Conservation (phyloP, 2,113 vertebrate genomes). For the Dolichotis patagonum region DNA sequence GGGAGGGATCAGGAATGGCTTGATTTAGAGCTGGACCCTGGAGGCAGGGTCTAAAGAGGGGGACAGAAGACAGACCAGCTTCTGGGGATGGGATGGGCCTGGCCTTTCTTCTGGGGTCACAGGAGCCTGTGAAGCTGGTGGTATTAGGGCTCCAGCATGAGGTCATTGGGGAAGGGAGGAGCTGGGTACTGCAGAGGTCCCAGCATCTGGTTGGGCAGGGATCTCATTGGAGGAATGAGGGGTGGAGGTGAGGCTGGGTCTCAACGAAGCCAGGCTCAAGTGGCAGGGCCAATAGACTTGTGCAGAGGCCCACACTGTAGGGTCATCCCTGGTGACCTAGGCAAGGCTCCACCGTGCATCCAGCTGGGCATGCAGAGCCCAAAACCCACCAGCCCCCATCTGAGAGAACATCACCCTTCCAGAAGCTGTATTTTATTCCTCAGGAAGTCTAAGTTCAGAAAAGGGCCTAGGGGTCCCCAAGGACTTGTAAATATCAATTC, state of each 20-base stretch:
- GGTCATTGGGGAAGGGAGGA: background rate
- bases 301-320: background rate
- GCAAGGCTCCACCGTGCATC: background rate
- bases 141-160: background rate
- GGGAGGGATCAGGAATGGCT: background rate
- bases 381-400: background rate
- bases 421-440: background rate
- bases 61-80: background rate
- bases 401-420: background rate
- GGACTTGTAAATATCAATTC: background rate
- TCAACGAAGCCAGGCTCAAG: background rate
- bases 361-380: background rate
- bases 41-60: background rate
- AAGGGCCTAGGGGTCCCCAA: background rate
- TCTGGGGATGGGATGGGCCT: no score
- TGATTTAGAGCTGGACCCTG: background rate
- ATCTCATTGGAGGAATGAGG: background rate
- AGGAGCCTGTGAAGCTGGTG: background rate
- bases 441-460: background rate
- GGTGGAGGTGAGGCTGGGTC: background rate
- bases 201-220: background rate
- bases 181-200: background rate
- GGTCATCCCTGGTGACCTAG: background rate
- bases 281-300: background rate
- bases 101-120: background rate